Evolutionary conservation across 2,113 vertebrate genomes (phyloP).

Genomic region (Irena cyanogastra): DNA sequence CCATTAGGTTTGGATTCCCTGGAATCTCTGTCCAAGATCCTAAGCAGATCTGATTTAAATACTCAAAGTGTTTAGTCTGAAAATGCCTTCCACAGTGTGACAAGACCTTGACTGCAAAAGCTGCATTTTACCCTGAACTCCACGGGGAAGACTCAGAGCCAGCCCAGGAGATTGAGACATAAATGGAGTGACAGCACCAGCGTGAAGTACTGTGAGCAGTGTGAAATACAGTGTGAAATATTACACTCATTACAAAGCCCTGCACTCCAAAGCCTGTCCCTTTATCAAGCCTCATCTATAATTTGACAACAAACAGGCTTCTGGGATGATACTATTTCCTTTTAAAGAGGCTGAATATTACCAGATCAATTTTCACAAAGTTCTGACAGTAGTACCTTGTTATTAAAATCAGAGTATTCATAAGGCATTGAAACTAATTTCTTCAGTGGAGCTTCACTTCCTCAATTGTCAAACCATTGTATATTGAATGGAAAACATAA

Average conservation of each 20-base stretch:
- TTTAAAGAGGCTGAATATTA: not conserved
- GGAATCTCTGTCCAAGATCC: not conserved
- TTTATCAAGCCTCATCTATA: not conserved
- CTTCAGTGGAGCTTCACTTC: not conserved
- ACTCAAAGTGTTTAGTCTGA: not conserved
- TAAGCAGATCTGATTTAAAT: not conserved
- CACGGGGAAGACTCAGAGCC: not conserved
- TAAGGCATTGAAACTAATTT: not conserved
- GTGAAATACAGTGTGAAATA: conserved; percentile 43
- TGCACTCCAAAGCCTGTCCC: not conserved
- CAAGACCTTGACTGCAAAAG: not conserved
- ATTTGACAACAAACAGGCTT: conserved; percentile 17
- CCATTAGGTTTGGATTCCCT: not conserved
- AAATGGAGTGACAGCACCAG: conserved; percentile 17
- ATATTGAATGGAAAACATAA: not conserved
- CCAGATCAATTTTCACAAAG: not conserved
- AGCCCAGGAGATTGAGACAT: conserved; percentile 11
- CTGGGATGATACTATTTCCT: not conserved
- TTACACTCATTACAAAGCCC: conserved; percentile 32
- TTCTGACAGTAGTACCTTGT: not conserved
- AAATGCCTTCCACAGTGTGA: not conserved
- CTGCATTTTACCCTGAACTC: not conserved
- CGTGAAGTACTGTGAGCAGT: not conserved
- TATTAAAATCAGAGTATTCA: not conserved
- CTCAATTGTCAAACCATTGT: not conserved